These are phyloP conservation scores for Suricata suricatta DNA, from an alignment of 2,113 vertebrate species.

Conservation along the genomic window DNA sequence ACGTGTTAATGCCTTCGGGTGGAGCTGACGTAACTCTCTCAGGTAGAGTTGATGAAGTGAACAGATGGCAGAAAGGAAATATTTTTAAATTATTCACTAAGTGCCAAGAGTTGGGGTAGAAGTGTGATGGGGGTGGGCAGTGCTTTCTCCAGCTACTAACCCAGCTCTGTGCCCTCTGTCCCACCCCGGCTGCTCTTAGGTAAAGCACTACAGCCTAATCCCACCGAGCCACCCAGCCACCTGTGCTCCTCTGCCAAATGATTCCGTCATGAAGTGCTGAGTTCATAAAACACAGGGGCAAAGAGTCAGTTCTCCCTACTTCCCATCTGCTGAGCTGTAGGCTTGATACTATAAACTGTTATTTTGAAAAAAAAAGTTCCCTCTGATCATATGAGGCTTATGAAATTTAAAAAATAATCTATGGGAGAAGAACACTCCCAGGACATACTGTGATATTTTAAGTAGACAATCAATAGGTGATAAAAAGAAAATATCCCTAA, in stretches of 20 bases:
- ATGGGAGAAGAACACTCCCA: not conserved
- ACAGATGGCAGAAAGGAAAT: slow-evolving; percentile 5
- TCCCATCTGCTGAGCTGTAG: not conserved
- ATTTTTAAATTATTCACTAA: not conserved
- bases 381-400: slow-evolving; percentile 23
- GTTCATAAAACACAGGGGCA: not conserved
- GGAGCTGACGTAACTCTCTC: not conserved
- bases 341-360: not conserved
- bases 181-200: not conserved
- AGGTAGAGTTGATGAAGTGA: not conserved
- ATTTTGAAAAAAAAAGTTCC: not conserved
- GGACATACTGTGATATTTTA: not conserved
- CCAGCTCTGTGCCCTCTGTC: not conserved
- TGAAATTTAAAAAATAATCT: not conserved
- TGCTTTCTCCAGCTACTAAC: not conserved
- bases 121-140: too few relatives aligned
- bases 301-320: not conserved
- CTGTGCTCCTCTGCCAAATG: not conserved
- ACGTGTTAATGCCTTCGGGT: not conserved
- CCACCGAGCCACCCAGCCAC: not conserved
- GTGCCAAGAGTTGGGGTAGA: not conserved
- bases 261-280: not conserved
- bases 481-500: slow-evolving; percentile 31
- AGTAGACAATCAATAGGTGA: slow-evolving; percentile 29
- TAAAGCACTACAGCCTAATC: not conserved